Evolutionary conservation across 2,113 vertebrate genomes (phyloP).

Genomic region (Noctilio leporinus): DNA sequence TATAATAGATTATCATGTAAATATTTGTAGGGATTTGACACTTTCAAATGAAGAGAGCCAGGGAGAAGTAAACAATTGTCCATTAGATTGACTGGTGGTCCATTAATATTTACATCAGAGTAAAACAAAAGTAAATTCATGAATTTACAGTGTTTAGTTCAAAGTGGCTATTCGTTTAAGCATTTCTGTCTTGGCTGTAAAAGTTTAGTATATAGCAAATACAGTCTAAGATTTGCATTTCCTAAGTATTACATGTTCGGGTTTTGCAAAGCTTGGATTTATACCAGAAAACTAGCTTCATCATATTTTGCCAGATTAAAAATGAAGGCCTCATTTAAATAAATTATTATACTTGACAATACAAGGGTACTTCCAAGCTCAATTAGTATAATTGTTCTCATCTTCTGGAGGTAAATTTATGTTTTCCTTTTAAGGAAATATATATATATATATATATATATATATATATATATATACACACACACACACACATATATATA

Average conservation of each 20-base stretch:
- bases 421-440: slow-evolving; percentile 19
- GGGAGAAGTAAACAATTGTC: not conserved
- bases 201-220: not conserved
- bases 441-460: slow-evolving; percentile 24
- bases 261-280: slow-evolving; percentile 23
- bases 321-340: not conserved
- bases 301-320: slow-evolving; percentile 12
- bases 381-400: slow-evolving; percentile 13
- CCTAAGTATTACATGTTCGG: not conserved
- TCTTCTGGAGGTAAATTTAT: not conserved
- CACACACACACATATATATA: too few species aligned
- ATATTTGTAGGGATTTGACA: not conserved
- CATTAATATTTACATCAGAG: not conserved
- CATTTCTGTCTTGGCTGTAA: not conserved
- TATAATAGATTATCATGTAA: not conserved
- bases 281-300: not conserved
- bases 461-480: slow-evolving; percentile 20
- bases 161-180: not conserved
- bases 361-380: not conserved
- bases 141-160: not conserved
- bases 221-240: not conserved
- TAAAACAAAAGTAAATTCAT: not conserved
- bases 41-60: not conserved
- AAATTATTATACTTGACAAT: slow-evolving; percentile 22
- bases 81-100: not conserved